These are phyloP conservation scores for Mesochorus sp. DNA, from an alignment of 2,888 invertebrate genomes.

Conservation along the genomic window DNA sequence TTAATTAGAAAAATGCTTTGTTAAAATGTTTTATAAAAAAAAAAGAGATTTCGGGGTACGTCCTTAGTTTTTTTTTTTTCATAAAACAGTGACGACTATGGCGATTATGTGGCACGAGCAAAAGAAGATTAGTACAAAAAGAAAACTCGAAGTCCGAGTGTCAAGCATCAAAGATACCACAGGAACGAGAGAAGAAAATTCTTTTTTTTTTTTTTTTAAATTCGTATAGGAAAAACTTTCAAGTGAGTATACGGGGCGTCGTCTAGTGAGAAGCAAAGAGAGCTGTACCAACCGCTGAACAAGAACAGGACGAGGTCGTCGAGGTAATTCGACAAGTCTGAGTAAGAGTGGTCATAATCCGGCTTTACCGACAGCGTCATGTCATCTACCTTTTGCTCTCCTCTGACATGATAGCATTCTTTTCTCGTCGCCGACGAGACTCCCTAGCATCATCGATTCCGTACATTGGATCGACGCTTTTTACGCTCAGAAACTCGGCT, in stretches of 20 bases:
- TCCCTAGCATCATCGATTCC: constrained; percentile 26
- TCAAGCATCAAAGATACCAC: too few species aligned
- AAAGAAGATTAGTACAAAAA: too few species aligned
- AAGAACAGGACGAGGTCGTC: constrained; percentile 1
- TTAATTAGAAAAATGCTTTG: too few species aligned
- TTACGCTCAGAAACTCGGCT: constrained; percentile 1
- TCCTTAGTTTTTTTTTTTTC: too few species aligned
- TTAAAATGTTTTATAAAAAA: too few species aligned
- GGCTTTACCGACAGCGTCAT: constrained; percentile 41
- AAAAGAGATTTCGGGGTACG: too few species aligned
- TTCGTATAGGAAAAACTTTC: background rate
- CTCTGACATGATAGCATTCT: constrained; percentile 11
- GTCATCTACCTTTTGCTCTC: constrained; percentile 35
- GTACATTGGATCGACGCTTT: background rate
- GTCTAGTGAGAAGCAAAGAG: background rate
- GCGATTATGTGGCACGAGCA: too few species aligned
- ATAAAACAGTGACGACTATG: too few species aligned
- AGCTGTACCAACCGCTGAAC: background rate
- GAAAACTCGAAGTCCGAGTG: too few species aligned
- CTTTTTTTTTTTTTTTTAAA: background rate
- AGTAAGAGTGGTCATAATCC: constrained; percentile 46
- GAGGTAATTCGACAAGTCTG: constrained; percentile 53
- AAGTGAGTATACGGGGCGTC: background rate
- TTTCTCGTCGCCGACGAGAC: constrained; percentile 9
- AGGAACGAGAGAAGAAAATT: too few species aligned